phyloP scores from a whole-genome alignment of 1,140 invertebrate genomes.

The Phymastichus coffea region DNA sequence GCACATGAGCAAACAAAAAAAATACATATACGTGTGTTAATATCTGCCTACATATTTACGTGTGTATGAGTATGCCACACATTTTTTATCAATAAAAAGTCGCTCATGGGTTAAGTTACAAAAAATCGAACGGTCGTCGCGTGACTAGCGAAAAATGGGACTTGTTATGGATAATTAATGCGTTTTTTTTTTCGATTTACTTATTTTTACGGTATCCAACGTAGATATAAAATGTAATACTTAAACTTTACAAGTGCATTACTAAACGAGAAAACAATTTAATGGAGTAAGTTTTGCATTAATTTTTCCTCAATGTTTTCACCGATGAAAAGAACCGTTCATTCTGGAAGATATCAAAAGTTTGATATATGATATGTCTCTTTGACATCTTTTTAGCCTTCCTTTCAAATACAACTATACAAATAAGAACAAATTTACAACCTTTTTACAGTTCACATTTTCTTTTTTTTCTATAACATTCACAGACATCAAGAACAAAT shows the following conservation, averaged over 20 bases:
- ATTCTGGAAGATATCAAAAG: constrained; percentile 12
- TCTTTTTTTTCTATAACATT: constrained; percentile 6
- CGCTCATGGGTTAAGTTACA: constrained; percentile 15
- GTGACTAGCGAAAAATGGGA: constrained; percentile 26
- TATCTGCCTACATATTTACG: too few species aligned
- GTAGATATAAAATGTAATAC: constrained; percentile 3
- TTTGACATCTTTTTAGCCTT: constrained; percentile 5
- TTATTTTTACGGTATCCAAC: constrained; percentile 4
- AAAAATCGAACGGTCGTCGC: constrained; percentile 18
- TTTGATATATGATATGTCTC: constrained; percentile 21
- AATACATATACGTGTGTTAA: too few species aligned
- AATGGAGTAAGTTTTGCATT: constrained; percentile 5
- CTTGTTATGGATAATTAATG: constrained; percentile 25
- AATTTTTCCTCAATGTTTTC: background rate
- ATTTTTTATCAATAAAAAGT: constrained; percentile 25
- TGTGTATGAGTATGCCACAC: too few species aligned
- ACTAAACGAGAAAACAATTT: background rate
- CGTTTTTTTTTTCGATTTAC: constrained; percentile 7
- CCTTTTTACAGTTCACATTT: constrained; percentile 27
- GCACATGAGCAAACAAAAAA: too few species aligned
- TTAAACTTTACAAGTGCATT: constrained; percentile 15
- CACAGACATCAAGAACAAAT: background rate
- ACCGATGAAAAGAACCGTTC: constrained; percentile 8
- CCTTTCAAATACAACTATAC: constrained; percentile 7
- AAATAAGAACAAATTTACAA: constrained; percentile 23